phyloP scores from a whole-genome alignment of 1,140 invertebrate genomes.

The Nephotettix cincticeps region DNA sequence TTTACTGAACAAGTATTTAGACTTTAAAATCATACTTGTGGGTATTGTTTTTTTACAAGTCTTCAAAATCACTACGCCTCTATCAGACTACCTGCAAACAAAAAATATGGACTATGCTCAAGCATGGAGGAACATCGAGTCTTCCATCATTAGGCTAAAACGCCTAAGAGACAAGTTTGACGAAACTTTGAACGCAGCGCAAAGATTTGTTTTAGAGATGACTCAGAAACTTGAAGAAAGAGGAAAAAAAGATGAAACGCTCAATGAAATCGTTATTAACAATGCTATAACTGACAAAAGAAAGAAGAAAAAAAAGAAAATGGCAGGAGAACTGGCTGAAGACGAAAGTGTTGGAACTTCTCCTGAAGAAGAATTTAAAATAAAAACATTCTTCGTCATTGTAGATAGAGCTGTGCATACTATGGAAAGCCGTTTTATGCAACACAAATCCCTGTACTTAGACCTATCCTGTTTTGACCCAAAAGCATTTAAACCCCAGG shows the following conservation, averaged over 20 bases:
- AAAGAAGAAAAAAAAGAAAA: background rate
- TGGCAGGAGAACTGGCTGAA: background rate
- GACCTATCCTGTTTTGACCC: constrained; percentile 7
- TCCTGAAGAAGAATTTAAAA: background rate
- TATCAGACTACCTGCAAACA: constrained; percentile 12
- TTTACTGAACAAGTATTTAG: background rate
- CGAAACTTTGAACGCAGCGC: background rate
- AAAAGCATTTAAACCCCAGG: background rate
- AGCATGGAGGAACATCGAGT: no score
- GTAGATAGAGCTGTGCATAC: background rate
- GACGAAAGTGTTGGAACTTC: background rate
- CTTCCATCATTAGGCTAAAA: background rate
- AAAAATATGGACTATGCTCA: background rate
- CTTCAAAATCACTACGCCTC: background rate
- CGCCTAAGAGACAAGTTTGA: background rate
- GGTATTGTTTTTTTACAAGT: background rate
- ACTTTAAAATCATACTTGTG: background rate
- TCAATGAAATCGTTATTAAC: background rate
- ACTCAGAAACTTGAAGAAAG: background rate
- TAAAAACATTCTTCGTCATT: background rate
- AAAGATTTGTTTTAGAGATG: constrained; percentile 1
- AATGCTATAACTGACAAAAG: background rate
- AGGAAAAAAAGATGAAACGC: background rate
- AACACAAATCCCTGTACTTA: background rate
- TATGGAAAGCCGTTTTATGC: background rate